A percentile compares a stretch with the other conserved stretches of the same genome.
These are phyloP conservation scores for Pegea sp. DNA, from an alignment of 23 tunicate genomes.

Conservation along the genomic window DNA sequence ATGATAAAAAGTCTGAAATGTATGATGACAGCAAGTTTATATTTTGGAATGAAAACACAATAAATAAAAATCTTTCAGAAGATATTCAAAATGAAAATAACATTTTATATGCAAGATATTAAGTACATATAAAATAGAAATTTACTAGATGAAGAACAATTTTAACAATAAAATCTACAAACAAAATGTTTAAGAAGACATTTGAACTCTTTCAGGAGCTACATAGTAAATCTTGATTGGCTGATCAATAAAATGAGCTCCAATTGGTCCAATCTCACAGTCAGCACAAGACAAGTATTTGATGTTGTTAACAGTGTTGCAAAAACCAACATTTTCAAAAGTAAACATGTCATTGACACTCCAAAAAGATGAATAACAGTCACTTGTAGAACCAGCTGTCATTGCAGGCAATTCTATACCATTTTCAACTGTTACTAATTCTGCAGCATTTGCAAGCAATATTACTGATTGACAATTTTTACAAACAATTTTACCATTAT, in stretches of 20 bases:
- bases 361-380: constrained; percentile 31
- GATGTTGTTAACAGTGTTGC: constrained; percentile 47
- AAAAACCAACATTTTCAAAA: constrained; percentile 94
- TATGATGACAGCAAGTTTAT: background rate
- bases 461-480: constrained; percentile 30
- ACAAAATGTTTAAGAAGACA: too few species aligned
- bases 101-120: too few species aligned
- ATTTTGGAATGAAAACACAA: background rate
- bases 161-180: too few species aligned
- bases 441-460: constrained; percentile 28
- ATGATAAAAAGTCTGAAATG: background rate
- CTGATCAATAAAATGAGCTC: constrained; percentile 40
- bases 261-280: constrained; percentile 90
- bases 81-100: too few species aligned
- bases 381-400: constrained; percentile 20
- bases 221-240: constrained; percentile 15
- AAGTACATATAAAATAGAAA: background rate
- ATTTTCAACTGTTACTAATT: constrained; percentile 8
- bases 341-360: constrained; percentile 58
- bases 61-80: too few species aligned
- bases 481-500: constrained; percentile 35
- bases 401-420: constrained; percentile 52
- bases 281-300: constrained; percentile 90
- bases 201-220: constrained; percentile 22
- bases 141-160: too few species aligned